These are phyloP conservation scores for Harpagifer antarcticus DNA, from an alignment of 2,797 vertebrate species.

Conservation along the genomic window DNA sequence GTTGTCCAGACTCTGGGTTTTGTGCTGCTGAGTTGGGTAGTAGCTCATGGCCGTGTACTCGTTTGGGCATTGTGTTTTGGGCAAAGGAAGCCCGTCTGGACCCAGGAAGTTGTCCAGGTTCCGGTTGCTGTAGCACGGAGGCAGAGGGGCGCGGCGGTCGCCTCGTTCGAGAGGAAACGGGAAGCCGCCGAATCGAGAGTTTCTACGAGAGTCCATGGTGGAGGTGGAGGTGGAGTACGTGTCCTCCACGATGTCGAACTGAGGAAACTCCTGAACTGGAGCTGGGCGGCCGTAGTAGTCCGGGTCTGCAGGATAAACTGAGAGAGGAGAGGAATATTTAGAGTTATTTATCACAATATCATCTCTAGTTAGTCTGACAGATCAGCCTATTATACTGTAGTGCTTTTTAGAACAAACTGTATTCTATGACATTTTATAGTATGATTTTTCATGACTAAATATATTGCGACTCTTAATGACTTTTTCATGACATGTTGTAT, in stretches of 20 bases:
- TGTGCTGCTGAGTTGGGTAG: constrained; percentile 91
- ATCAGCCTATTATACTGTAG: no score
- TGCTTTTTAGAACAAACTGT: no score
- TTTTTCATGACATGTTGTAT: no score
- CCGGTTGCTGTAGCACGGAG: constrained; percentile 96
- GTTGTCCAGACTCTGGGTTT: constrained; percentile 82
- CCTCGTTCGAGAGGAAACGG: constrained; percentile 93
- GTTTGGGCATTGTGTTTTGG: constrained; percentile 89
- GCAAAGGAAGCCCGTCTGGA: constrained; percentile 83
- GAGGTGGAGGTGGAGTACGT: constrained; percentile 79
- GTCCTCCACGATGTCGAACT: constrained; percentile 89
- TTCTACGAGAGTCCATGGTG: constrained; percentile 82
- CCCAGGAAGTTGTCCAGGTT: constrained; percentile 95
- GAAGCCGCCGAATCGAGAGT: constrained; percentile 92
- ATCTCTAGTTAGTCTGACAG: no score
- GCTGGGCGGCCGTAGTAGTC: constrained; percentile 88
- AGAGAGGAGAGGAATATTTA: no score
- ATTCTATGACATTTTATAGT: no score
- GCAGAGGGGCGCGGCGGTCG: constrained; percentile 93
- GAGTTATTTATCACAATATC: no score
- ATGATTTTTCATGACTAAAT: no score
- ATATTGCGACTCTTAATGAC: no score
- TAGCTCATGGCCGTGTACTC: constrained; percentile 97
- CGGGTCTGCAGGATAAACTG: constrained; percentile 87
- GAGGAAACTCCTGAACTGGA: constrained; percentile 88